These are phyloP conservation scores for Leptinotarsa haldemani DNA, from an alignment of 2,888 invertebrate species.

Conservation along the genomic window DNA sequence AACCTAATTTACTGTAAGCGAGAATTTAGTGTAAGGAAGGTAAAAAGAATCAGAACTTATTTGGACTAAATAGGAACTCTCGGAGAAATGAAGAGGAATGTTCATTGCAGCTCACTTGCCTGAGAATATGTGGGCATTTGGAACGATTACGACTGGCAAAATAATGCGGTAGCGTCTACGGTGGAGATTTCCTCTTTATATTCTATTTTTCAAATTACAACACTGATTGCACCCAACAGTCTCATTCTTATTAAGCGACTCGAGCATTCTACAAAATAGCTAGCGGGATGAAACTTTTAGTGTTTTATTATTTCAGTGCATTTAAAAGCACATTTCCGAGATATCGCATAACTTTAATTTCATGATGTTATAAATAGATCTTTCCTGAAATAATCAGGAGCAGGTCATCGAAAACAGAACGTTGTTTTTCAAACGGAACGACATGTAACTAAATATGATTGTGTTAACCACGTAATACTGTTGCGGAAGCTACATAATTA, in stretches of 20 bases:
- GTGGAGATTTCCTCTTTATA: conserved; percentile 1
- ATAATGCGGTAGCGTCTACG: conserved; percentile 8
- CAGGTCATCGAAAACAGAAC: too few species aligned
- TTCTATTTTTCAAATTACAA: conserved; percentile 12
- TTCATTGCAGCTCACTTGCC: neutral
- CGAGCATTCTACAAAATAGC: conserved; percentile 11
- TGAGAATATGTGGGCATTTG: neutral
- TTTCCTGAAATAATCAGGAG: too few species aligned
- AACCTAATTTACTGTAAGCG: too few species aligned
- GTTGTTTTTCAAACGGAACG: too few species aligned
- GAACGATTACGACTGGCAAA: neutral
- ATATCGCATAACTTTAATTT: too few species aligned
- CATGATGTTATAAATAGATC: too few species aligned
- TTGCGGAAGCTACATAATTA: too few species aligned
- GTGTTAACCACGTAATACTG: too few species aligned
- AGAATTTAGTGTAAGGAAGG: too few species aligned
- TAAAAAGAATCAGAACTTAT: too few species aligned
- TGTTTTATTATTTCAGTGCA: conserved; percentile 3
- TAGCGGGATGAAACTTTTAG: conserved; percentile 13
- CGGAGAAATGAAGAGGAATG: neutral
- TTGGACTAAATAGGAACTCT: neutral
- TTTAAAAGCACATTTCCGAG: too few species aligned
- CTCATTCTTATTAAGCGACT: conserved; percentile 8
- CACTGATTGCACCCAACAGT: conserved; percentile 27
- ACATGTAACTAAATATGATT: too few species aligned